Base-by-base conservation (phyloP, 2,113 vertebrate genomes). In the Taxidea taxus region DNA sequence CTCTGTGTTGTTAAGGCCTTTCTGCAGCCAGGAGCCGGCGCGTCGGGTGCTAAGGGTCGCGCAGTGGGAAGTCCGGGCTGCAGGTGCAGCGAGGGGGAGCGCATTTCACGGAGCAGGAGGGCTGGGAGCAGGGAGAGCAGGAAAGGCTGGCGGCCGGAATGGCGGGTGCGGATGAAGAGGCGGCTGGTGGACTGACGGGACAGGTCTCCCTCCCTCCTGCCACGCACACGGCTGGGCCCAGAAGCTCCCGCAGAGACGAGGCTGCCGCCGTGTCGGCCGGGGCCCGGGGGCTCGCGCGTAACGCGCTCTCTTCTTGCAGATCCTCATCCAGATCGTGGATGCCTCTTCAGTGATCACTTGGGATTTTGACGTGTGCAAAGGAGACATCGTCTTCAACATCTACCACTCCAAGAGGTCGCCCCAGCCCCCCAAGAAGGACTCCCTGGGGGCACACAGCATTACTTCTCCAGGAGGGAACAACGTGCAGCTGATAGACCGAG, bases 331-430 rank as follows among this genome's bases (percentile, higher is more conserved):
- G 98, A 99, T 99, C 37, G 98, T 99, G 68, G 99, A 99, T 0
- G 99, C 99, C 14, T 99, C 99, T 0, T 99, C 99, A 0, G 99
- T 99, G 95, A 99, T 99, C 98, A 99, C 99, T 0, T 99, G 99
- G 99, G 99, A 99, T 98, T 99, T 99, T 82, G 99, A 99, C 0
- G 99, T 99, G 95, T 99, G 99, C 97, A 99, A 99, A 98, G 99
- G 99, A 0, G 99, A 99, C 95, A 98, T 99, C 9, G 98, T 99
- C 54, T 99, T 99, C 97, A 99, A 99, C 97, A 99, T 99, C 97
- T 99, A 99, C 94, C 99, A 99, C 97, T 99, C 99, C 78, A 99
- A 99, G 97, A 98, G 99, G 87, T 98, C 99, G 0, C 99, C 99
- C 0, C 99, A 99, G 96, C 99, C 99, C 10, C 99, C 99, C 1